Percentiles rank a stretch among this genome's conserved stretches.
Conservation (phyloP, 2,113 vertebrate species). For the Mobula hypostoma region DNA sequence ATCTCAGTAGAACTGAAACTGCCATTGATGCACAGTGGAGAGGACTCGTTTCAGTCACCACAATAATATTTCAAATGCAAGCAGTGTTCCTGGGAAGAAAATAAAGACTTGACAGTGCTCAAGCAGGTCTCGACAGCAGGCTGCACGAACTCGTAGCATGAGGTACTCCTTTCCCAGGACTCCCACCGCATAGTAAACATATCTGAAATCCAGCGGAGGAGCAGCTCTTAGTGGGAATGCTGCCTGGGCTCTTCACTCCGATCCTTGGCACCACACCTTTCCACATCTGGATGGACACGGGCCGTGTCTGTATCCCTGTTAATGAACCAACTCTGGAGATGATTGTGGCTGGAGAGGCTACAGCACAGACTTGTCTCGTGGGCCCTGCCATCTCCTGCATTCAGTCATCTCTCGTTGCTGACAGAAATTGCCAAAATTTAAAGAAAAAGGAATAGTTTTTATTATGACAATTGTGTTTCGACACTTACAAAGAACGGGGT, state of each 20-base stretch:
- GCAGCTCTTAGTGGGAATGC: slow-evolving; percentile 58
- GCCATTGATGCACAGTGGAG: slow-evolving; percentile 65
- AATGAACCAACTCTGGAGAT: slow-evolving; percentile 53
- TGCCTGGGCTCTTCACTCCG: slow-evolving; percentile 46
- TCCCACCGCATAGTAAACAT: slow-evolving; percentile 60
- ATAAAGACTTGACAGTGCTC: not conserved
- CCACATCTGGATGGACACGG: slow-evolving; percentile 30
- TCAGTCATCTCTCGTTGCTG: slow-evolving; percentile 49
- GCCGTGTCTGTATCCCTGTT: not conserved
- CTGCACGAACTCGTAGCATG: not conserved
- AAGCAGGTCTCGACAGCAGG: not conserved
- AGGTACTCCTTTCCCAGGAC: slow-evolving; percentile 37
- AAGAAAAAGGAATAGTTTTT: not conserved
- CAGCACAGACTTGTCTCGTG: slow-evolving; percentile 43
- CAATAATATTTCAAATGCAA: slow-evolving; percentile 60
- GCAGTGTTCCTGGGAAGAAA: slow-evolving; percentile 52
- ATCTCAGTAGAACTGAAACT: slow-evolving; percentile 72
- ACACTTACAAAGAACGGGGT: too few species aligned
- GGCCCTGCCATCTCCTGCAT: slow-evolving; percentile 26
- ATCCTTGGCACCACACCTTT: slow-evolving; percentile 63
- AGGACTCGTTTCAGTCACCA: slow-evolving; percentile 59
- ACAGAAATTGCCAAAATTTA: slow-evolving; percentile 63
- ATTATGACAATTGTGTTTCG: not conserved
- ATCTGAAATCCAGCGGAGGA: slow-evolving; percentile 70
- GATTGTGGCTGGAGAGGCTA: slow-evolving; percentile 43